A percentile compares a stretch with the other conserved stretches of the same genome.
phyloP scores from a whole-genome alignment of 2,797 vertebrate genomes.

The Gephyroberyx darwinii region DNA sequence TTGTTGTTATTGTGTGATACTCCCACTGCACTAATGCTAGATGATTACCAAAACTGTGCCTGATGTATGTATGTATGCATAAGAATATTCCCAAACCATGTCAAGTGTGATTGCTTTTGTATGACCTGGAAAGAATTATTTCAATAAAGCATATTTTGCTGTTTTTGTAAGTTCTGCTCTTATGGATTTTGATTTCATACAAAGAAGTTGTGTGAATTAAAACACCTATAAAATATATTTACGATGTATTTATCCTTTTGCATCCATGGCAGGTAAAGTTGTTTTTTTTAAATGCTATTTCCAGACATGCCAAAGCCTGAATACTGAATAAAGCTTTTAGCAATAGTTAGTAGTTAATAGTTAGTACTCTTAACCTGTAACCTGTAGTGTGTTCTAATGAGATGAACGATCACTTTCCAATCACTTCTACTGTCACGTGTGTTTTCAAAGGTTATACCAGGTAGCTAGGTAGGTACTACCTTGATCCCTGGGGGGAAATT shows the following conservation, averaged over 20 bases:
- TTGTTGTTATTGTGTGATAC: constrained; percentile 12
- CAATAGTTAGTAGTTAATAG: no score
- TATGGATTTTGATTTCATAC: constrained; percentile 12
- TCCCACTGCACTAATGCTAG: constrained; percentile 49
- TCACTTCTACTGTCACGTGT: no score
- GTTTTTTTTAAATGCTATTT: no score
- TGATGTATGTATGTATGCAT: constrained; percentile 35
- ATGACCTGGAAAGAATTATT: constrained; percentile 56
- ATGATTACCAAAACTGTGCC: constrained; percentile 62
- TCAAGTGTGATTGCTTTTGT: constrained; percentile 47
- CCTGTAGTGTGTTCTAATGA: no score
- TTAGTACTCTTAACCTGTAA: no score
- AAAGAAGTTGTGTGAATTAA: not conserved
- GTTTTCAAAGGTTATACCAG: no score
- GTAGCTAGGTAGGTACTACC: no score
- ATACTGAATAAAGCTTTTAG: no score
- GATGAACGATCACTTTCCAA: no score
- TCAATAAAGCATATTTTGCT: constrained; percentile 76
- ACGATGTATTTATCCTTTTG: not conserved
- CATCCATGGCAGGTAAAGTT: no score
- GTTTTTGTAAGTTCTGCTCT: constrained; percentile 59
- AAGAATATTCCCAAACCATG: constrained; percentile 14
- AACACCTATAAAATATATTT: not conserved
- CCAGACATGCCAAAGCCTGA: no score
- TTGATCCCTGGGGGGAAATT: no score